These are phyloP conservation scores for Sebastes cheni DNA, from an alignment of 2,797 vertebrate species.

Conservation along the genomic window DNA sequence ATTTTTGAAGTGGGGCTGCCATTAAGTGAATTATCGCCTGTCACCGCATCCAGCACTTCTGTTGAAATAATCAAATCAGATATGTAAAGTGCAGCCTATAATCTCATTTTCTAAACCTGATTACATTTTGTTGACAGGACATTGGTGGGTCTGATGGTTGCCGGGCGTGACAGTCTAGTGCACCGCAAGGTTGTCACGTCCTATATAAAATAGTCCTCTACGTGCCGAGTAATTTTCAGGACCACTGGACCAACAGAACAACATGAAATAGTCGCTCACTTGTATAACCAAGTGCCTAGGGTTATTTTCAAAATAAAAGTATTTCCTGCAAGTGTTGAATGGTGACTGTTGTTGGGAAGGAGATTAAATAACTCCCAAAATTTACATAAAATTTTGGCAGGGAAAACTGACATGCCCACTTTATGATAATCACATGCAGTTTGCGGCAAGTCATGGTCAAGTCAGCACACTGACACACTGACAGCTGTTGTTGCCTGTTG, in stretches of 20 bases:
- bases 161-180: conserved; percentile 51
- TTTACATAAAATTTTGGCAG: no score
- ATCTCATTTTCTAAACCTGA: conserved; percentile 80
- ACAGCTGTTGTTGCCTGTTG: no score
- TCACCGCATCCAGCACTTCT: conserved; percentile 74
- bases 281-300: neutral
- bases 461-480: no score
- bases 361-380: no score
- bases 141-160: conserved; percentile 61
- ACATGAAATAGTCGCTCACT: neutral
- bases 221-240: conserved; percentile 20
- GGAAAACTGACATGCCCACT: no score
- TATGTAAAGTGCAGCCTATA: conserved; percentile 81
- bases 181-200: conserved; percentile 69
- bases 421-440: no score
- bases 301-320: neutral
- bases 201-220: conserved; percentile 33
- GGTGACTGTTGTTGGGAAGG: neutral
- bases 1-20: conserved; percentile 50
- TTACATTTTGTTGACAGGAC: conserved; percentile 77
- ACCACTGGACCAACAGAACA: neutral
- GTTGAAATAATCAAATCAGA: conserved; percentile 82
- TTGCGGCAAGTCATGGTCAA: no score
- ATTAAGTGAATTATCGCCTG: conserved; percentile 82
- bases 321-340: neutral